phyloP scores from a whole-genome alignment of 2,113 vertebrate genomes.

The Trinectes maculatus region DNA sequence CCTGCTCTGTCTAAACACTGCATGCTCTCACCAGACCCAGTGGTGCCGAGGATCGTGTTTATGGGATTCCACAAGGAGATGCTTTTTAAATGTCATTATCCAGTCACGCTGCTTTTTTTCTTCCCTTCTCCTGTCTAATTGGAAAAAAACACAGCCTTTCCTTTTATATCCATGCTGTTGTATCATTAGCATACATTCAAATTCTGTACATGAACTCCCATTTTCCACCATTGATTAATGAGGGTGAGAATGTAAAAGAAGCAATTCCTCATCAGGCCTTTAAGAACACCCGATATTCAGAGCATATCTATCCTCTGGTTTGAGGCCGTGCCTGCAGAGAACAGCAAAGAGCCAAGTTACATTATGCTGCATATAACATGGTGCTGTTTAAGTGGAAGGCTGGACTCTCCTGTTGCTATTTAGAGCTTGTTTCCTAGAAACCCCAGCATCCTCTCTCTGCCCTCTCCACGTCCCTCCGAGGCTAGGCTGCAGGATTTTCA shows the following conservation, averaged over 20 bases:
- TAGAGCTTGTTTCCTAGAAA: constrained; percentile 62
- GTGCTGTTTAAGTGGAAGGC: constrained; percentile 41
- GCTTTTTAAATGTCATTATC: constrained; percentile 52
- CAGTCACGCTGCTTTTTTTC: constrained; percentile 20
- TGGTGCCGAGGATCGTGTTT: constrained; percentile 68
- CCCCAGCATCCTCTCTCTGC: constrained; percentile 44
- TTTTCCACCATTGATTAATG: neutral
- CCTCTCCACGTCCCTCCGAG: constrained; percentile 1
- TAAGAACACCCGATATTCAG: constrained; percentile 6
- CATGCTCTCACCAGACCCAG: constrained; percentile 65
- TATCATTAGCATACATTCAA: neutral
- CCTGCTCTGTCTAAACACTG: constrained; percentile 77
- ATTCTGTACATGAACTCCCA: constrained; percentile 13
- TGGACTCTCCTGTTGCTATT: constrained; percentile 62
- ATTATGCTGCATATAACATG: constrained; percentile 21
- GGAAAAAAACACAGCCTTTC: neutral
- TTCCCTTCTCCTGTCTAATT: constrained; percentile 7
- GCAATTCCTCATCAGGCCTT: constrained; percentile 1
- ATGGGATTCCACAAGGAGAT: constrained; percentile 35
- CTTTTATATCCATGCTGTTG: neutral
- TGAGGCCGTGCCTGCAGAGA: neutral
- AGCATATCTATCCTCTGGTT: neutral
- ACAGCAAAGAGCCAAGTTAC: constrained; percentile 1
- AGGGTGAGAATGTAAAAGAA: constrained; percentile 11
- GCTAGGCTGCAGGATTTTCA: constrained; percentile 37